Conservation (phyloP, 2,888 invertebrate species). For the Megastigmus dorsalis region DNA sequence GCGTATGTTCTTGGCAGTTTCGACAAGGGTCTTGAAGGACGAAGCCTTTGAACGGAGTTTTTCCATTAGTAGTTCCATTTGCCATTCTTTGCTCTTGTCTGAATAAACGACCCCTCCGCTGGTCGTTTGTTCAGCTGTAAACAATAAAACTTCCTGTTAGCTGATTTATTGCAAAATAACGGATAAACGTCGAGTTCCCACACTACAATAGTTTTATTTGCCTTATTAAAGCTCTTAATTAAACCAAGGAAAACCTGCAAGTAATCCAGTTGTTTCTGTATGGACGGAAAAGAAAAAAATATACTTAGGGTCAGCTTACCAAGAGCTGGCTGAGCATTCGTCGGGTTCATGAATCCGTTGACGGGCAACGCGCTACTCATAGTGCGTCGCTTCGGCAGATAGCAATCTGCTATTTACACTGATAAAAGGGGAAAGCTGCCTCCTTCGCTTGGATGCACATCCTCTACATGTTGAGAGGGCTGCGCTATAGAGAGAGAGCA, state of each 20-base stretch:
- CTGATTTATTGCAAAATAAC: no score
- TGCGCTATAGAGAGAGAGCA: not conserved
- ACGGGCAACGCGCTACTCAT: constrained; percentile 67
- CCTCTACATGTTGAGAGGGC: constrained; percentile 13
- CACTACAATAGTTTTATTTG: no score
- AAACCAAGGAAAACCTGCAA: no score
- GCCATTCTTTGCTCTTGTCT: constrained; percentile 84
- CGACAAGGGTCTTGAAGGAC: constrained; percentile 87
- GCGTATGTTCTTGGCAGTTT: constrained; percentile 91
- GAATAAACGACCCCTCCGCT: constrained; percentile 61
- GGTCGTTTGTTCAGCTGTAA: constrained; percentile 65
- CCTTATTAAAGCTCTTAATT: no score
- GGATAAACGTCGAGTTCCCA: no score
- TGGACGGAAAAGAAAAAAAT: no score
- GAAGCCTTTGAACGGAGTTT: constrained; percentile 89
- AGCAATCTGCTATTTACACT: not conserved
- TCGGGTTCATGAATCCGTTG: constrained; percentile 70
- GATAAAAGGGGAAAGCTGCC: not conserved
- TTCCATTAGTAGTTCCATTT: constrained; percentile 93
- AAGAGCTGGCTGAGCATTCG: constrained; percentile 69
- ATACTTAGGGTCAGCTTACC: no score
- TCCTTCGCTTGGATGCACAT: constrained; percentile 13
- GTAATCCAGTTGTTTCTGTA: no score
- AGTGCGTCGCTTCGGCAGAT: constrained; percentile 43
- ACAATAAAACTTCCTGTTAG: not conserved